Percentiles rank a stretch among this genome's conserved stretches.
Conservation (phyloP, 2,113 vertebrate species). For the Cavia porcellus region DNA sequence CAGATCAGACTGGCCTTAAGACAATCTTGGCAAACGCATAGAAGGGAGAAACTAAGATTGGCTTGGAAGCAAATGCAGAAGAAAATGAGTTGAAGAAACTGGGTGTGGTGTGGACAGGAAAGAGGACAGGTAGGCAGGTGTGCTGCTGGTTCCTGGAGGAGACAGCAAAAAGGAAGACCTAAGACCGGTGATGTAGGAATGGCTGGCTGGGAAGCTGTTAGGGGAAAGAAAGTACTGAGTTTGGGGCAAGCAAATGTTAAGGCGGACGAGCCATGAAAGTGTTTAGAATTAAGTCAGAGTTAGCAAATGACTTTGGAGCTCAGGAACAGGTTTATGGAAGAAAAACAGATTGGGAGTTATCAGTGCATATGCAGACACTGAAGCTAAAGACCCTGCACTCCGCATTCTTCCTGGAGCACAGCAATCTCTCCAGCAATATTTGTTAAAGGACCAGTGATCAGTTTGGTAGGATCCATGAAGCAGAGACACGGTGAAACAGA, state of each 20-base stretch:
- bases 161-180: background rate
- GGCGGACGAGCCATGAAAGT: background rate
- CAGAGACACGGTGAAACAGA: background rate
- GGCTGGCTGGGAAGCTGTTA: background rate
- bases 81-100: background rate
- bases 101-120: background rate
- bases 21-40: background rate
- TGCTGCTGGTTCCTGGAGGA: background rate
- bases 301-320: background rate
- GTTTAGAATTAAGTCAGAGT: background rate
- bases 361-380: background rate
- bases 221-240: background rate
- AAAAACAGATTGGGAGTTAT: background rate
- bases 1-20: background rate
- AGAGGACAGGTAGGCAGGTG: fast-evolving
- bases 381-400: no score
- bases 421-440: background rate
- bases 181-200: fast-evolving
- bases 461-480: background rate
- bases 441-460: background rate
- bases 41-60: background rate
- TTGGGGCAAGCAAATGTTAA: background rate
- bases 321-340: background rate
- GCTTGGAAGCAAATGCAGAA: background rate
- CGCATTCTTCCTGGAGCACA: background rate